Conservation (phyloP, 2,113 vertebrate species). For the Damaliscus lunatus region DNA sequence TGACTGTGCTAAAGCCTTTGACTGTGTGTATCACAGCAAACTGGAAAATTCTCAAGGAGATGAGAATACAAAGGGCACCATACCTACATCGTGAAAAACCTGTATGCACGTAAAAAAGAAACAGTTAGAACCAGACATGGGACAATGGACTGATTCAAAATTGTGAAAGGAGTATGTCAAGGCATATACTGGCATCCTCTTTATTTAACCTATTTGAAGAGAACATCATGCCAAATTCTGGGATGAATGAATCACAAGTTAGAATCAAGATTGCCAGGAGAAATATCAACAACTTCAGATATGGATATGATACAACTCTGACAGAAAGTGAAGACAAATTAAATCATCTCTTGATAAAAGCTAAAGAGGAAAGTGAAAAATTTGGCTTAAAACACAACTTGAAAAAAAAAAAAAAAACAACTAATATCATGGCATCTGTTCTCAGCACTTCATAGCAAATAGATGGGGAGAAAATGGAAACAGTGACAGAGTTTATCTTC, state of each 20-base stretch:
- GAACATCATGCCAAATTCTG: background rate
- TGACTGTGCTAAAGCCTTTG: background rate
- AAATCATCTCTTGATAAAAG: background rate
- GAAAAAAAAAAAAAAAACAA: background rate
- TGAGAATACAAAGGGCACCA: background rate
- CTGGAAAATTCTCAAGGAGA: background rate
- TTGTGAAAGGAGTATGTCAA: background rate
- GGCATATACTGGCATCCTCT: background rate
- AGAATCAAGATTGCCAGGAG: background rate
- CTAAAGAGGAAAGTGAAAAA: background rate
- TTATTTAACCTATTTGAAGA: background rate
- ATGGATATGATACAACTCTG: background rate
- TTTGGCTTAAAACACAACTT: background rate
- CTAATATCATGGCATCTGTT: background rate
- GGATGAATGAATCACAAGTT: background rate
- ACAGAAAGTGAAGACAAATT: background rate
- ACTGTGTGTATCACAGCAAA: background rate
- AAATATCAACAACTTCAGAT: background rate
- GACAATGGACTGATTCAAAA: background rate
- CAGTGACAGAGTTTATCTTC: background rate
- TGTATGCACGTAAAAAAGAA: background rate
- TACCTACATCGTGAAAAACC: background rate
- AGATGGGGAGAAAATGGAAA: background rate
- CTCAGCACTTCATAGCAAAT: background rate
- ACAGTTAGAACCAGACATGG: background rate